Conservation (phyloP, 1,140 invertebrate species). For the Chrysoperla carnea region DNA sequence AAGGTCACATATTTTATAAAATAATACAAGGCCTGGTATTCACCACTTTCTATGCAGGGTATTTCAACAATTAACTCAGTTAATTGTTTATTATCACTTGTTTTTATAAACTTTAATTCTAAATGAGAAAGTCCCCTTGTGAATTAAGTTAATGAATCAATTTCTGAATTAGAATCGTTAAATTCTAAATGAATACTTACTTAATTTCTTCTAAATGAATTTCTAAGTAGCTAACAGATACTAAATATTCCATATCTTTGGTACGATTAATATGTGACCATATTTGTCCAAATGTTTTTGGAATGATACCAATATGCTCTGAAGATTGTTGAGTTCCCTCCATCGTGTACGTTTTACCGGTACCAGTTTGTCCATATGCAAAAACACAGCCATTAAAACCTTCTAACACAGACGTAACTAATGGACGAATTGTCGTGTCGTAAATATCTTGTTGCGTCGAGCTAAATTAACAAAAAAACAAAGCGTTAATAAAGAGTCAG, state of each 20-base stretch:
- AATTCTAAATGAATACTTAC: constrained; percentile 4
- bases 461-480: too few relatives aligned
- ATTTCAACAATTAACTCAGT: too few relatives aligned
- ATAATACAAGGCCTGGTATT: too few relatives aligned
- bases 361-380: constrained; percentile 91
- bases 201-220: constrained; percentile 84
- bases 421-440: constrained; percentile 81
- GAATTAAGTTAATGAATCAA: too few relatives aligned
- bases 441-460: constrained; percentile 87
- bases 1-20: too few relatives aligned
- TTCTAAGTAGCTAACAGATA: constrained; percentile 84
- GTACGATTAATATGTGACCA: constrained; percentile 79
- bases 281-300: constrained; percentile 89
- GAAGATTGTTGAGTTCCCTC: constrained; percentile 41
- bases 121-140: too few relatives aligned
- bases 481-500: too few relatives aligned
- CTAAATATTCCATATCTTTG: constrained; percentile 77
- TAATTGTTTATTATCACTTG: too few relatives aligned
- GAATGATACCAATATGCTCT: constrained; percentile 66
- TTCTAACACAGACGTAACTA: constrained; percentile 90
- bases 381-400: constrained; percentile 96
- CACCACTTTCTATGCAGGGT: too few relatives aligned
- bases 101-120: too few relatives aligned
- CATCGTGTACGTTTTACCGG: constrained; percentile 92
- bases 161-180: not conserved